Conservation (phyloP, 2,797 vertebrate genomes). For the Enteromius thamalakanensis region DNA sequence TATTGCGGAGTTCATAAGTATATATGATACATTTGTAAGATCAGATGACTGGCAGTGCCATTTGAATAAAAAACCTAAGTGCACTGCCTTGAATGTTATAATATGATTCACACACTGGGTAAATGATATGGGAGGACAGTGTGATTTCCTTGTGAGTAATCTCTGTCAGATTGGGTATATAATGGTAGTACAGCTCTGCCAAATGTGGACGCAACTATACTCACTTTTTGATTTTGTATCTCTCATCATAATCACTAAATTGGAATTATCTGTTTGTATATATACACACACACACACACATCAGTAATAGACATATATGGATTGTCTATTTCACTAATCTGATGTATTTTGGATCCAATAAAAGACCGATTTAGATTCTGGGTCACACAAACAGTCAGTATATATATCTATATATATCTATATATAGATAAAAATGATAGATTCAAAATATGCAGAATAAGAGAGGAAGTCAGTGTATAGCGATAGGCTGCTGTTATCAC, state of each 20-base stretch:
- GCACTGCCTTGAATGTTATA: neutral
- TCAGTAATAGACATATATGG: neutral
- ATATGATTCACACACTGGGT: constrained; percentile 15
- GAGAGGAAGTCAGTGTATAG: neutral
- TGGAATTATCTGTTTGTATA: neutral
- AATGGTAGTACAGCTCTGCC: constrained; percentile 67
- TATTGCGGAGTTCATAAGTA: neutral
- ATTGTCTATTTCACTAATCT: neutral
- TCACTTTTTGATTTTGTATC: neutral
- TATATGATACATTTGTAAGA: neutral
- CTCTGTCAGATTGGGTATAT: constrained; percentile 65
- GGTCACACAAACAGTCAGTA: too few relatives aligned
- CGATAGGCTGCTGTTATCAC: too few relatives aligned
- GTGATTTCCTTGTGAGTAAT: constrained; percentile 66
- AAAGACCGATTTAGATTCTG: neutral
- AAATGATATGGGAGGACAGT: constrained; percentile 58
- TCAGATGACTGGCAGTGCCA: neutral
- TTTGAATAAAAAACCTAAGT: neutral
- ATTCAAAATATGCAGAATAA: neutral
- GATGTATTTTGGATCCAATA: neutral
- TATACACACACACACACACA: too few relatives aligned
- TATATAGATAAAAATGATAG: neutral
- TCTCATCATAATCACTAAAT: neutral
- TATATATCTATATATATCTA: too few relatives aligned
- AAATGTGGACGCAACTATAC: constrained; percentile 49